These are phyloP conservation scores for Vanessa tameamea DNA, from an alignment of 1,140 invertebrate genomes.

Conservation along the genomic window DNA sequence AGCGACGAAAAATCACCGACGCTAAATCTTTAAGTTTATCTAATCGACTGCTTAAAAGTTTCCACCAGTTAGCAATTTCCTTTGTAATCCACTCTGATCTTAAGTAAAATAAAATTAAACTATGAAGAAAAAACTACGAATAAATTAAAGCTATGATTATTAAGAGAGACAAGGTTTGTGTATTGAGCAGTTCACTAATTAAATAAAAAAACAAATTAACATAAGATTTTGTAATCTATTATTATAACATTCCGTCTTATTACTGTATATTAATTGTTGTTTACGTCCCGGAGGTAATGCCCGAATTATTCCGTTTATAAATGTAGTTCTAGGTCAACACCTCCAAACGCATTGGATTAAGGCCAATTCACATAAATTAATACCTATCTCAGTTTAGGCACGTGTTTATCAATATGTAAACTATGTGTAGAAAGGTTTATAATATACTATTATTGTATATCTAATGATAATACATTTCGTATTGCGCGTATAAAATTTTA, in stretches of 20 bases:
- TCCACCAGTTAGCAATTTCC: too few species aligned
- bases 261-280: constrained; percentile 10
- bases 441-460: background rate
- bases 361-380: constrained; percentile 38
- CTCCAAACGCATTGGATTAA: constrained; percentile 27
- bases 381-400: constrained; percentile 6
- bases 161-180: too few species aligned
- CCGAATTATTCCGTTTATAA: constrained; percentile 29
- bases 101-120: too few species aligned
- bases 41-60: too few species aligned
- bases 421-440: constrained; percentile 6
- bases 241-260: background rate
- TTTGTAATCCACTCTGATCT: too few species aligned
- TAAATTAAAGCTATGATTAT: too few species aligned
- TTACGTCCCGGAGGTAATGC: constrained; percentile 8
- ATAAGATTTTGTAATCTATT: background rate
- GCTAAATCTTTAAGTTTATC: too few species aligned
- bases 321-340: constrained; percentile 41
- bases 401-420: constrained; percentile 10
- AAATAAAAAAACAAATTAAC: background rate
- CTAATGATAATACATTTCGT: background rate
- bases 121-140: too few species aligned
- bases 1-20: too few species aligned
- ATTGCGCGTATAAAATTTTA: background rate
- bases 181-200: background rate